Evolutionary conservation across 2,113 vertebrate genomes (phyloP), one percentile per base, ranked within the genome.

Genomic region (Triplophysa rosa): DNA sequence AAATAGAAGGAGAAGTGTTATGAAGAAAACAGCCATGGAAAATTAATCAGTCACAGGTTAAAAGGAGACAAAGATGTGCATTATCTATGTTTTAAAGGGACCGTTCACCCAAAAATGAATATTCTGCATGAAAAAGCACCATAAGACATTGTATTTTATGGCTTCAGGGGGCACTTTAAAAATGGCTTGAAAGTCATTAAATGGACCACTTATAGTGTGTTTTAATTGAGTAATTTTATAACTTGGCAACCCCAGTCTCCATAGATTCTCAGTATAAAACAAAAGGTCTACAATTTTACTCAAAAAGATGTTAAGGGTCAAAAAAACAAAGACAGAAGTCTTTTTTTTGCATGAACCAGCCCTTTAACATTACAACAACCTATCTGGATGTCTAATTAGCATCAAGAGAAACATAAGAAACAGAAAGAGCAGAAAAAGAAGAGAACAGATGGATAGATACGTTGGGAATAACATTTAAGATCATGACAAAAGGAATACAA

Each of bases 1-100:
- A 71, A 33, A 82, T 26, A 76, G 33, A 69, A 33, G 42, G 52
- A 71, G 33, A 17, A 65, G 16, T 33, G 62, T 49, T 58, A 77
- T 42, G n/a, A 29, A 75, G 80, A 70, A 75, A 79, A 74, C 26
- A 84, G 67, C 54, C 49, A 33, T 23, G 29, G 40, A 29, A 73
- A 73, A 80, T 11, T 12, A 24, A 77, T 77, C 26, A 65, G 74
- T 52, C 33, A 21, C 14, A 58, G 26, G 74, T 73, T 78, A 79
- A 78, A 68, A 73, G 8, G 65, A 67, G 71, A 67, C 88, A 0
- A 85, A 89, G 86, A 90, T 37, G 73, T 21, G 19, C 21, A 24
- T 54, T 26, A 26, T 24, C 13, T 62, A 75, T 19, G 56, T 52
- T 54, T 52, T 54, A 56, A 91, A n/a, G n/a, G 8, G 8, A 58